Evolutionary conservation across 1,140 invertebrate species (phyloP), one percentile per base, ranked within the genome.

Genomic region (Akabosia matsudoensis): DNA sequence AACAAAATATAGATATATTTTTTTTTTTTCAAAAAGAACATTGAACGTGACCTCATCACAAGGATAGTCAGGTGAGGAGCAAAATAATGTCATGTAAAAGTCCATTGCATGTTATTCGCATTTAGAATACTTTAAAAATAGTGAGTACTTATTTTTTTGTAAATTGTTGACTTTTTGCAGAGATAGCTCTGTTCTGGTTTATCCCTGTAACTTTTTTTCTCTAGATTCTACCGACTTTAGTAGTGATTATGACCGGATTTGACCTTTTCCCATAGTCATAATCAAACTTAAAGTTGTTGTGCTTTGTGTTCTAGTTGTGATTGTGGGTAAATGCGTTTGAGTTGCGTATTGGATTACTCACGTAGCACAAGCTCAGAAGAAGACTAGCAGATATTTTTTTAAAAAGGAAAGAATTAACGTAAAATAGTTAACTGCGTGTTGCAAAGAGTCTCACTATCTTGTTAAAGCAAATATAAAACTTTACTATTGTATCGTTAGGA

Each of bases 1-100:
- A 51, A 10, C 45, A 51, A 13, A 7, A 61, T 24, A 7, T 61
- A n/a, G 24, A 61, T 61, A 61, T 22, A 14, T 61, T 14, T 3
- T 14, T 61, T 61, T 10, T 51, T 51, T 51, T 51, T 13, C n/a
- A 13, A 61, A 61, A 22, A 3, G 14, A 61, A 31, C 61, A 16
- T 67, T 67, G 61, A 30, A 30, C 61, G 31, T 67, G 61, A 67
- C 61, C 61, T 67, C 61, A 67, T 67, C 61, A n/a, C n/a, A n/a
- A 24, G 61, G 61, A 16, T 30, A 30, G 31, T 7, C 24, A 13
- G 22, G 31, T 67, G 54, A 61, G 26, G 26, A 61, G n/a, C 22
- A 67, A 30, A 16, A 10, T 31, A 13, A 7, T 67, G 24, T 16
- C 7, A 28, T 7, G 24, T 67, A 7, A 31, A 67, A 67, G 2